phyloP scores from a whole-genome alignment of 2,888 invertebrate genomes.

The Tinea trinotella region DNA sequence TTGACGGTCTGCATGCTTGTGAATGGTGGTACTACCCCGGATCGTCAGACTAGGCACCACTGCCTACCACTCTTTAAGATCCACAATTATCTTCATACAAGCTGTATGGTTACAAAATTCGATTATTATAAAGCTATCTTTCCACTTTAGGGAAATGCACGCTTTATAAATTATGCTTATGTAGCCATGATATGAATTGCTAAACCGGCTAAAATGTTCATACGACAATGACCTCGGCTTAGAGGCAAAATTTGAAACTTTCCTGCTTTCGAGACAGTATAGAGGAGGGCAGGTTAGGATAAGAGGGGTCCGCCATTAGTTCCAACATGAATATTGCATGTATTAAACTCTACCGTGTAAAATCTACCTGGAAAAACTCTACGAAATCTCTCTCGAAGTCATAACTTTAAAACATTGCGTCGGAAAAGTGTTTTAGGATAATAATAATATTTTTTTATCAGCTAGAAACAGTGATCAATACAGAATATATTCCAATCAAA shows the following conservation, averaged over 20 bases:
- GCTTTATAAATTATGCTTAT: neutral
- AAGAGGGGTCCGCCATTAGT: constrained; percentile 17
- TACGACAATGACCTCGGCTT: constrained; percentile 8
- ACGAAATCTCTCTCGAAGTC: neutral
- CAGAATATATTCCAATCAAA: no score
- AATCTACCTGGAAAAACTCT: constrained; percentile 25
- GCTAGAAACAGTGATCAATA: no score
- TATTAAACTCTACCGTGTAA: constrained; percentile 28
- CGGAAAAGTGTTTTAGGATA: no score
- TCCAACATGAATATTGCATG: constrained; percentile 30
- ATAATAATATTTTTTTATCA: no score
- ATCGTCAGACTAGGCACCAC: no score
- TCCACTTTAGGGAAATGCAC: neutral
- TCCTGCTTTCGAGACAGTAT: constrained; percentile 12
- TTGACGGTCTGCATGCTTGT: no score
- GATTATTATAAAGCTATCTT: neutral
- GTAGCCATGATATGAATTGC: constrained; percentile 9
- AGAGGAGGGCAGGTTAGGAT: constrained; percentile 7
- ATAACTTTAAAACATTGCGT: constrained; percentile 2
- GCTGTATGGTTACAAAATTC: no score
- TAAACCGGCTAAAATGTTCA: constrained; percentile 14
- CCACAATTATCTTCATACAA: no score
- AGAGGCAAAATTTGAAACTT: constrained; percentile 10
- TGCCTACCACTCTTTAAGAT: no score
- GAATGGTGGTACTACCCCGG: no score